Conservation (phyloP, 1,140 invertebrate species). For the Atopsyche davidsoni region DNA sequence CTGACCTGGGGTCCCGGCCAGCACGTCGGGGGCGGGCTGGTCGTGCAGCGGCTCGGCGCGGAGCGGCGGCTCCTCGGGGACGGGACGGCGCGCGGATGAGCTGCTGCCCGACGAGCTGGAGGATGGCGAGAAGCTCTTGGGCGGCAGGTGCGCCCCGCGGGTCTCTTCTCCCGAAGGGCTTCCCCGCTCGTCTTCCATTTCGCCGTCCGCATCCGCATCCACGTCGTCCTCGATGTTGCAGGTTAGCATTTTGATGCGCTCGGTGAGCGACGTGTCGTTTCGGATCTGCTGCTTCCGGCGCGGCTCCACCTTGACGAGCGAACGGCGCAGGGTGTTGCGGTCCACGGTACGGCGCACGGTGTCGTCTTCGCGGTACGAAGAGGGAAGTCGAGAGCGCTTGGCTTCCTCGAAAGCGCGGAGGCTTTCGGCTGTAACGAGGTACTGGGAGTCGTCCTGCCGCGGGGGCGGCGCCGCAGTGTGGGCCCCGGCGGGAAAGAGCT, state of each 20-base stretch:
- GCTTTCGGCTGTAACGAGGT: conserved; percentile 58
- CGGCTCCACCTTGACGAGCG: conserved; percentile 59
- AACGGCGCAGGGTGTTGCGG: conserved; percentile 63
- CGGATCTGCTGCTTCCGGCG: conserved; percentile 48
- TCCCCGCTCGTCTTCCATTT: conserved; percentile 31
- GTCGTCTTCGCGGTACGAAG: conserved; percentile 45
- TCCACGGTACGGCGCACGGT: conserved; percentile 62
- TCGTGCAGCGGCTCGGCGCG: conserved; percentile 35
- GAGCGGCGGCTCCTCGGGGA: conserved; percentile 22
- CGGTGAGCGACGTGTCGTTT: conserved; percentile 63
- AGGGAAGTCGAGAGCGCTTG: conserved; percentile 51
- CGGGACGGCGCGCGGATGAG: conserved; percentile 30
- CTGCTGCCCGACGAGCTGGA: conserved; percentile 44
- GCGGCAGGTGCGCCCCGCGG: conserved; percentile 37
- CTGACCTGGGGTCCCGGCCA: conserved; percentile 62
- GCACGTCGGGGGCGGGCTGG: conserved; percentile 62
- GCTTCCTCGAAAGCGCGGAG: conserved; percentile 59
- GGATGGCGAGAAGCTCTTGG: conserved; percentile 52
- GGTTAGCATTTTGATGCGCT: conserved; percentile 72
- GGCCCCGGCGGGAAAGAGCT: conserved; percentile 58
- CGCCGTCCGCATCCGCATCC: conserved; percentile 21
- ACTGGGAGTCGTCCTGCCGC: conserved; percentile 41
- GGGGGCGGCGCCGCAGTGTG: conserved; percentile 53
- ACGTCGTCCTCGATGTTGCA: conserved; percentile 65
- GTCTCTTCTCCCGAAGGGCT: conserved; percentile 26